A percentile compares a stretch with the other conserved stretches of the same genome.
phyloP scores from a whole-genome alignment of 2,888 invertebrate genomes.

The Hyposoter didymator region DNA sequence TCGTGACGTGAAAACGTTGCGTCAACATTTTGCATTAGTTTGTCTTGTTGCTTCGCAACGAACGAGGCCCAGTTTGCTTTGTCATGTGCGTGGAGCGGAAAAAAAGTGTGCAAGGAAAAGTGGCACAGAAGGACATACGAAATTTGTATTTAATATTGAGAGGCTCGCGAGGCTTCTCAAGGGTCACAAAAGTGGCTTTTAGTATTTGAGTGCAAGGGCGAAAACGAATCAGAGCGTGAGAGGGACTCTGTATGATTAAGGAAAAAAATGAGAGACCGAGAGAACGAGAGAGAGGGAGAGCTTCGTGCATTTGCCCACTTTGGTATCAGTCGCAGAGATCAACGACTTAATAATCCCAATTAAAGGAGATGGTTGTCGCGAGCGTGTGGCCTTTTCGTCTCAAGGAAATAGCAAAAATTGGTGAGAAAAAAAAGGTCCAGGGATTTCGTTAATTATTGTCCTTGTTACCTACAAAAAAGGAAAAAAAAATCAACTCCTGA shows the following conservation, averaged over 20 bases:
- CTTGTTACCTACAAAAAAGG: not conserved
- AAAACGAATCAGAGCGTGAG: slow-evolving; percentile 4
- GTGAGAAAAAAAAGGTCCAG: slow-evolving; percentile 1
- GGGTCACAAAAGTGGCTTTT: slow-evolving; percentile 26
- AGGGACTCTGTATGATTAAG: slow-evolving; percentile 44
- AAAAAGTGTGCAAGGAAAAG: slow-evolving; percentile 32
- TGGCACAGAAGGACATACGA: slow-evolving; percentile 51
- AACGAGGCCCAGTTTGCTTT: not conserved
- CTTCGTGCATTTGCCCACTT: slow-evolving; percentile 22
- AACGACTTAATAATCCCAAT: slow-evolving; percentile 64
- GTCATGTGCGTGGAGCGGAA: slow-evolving; percentile 18
- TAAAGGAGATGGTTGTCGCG: slow-evolving; percentile 61
- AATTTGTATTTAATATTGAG: slow-evolving; percentile 47
- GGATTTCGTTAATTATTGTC: slow-evolving; percentile 1
- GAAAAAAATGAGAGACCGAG: not conserved
- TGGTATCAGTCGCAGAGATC: slow-evolving; percentile 60
- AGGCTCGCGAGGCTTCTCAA: slow-evolving; percentile 32
- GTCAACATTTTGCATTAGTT: not conserved
- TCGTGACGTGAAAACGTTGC: not conserved
- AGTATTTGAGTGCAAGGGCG: slow-evolving; percentile 25
- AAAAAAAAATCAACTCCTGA: not conserved
- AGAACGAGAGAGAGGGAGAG: not conserved
- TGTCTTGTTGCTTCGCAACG: not conserved
- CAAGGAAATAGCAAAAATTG: slow-evolving; percentile 19
- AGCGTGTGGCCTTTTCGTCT: slow-evolving; percentile 54